Evolutionary conservation across 2,113 vertebrate species (phyloP).

Genomic region (Macroglossus sobrinus): DNA sequence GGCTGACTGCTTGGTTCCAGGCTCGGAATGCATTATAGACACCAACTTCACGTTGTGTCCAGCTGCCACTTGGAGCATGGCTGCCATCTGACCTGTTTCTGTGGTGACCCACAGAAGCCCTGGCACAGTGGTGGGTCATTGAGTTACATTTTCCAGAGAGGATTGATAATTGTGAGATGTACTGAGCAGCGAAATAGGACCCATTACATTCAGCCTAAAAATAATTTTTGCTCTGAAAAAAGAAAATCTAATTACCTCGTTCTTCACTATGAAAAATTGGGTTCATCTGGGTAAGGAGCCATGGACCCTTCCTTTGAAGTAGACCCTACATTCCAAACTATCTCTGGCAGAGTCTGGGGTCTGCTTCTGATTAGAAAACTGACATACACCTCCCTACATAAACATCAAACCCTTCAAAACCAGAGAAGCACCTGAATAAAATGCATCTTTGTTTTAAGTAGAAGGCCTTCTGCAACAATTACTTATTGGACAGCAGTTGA

Average conservation of each 20-base stretch:
- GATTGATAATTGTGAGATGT: slow-evolving; percentile 44
- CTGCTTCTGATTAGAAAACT: slow-evolving; percentile 88
- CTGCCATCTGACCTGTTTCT: slow-evolving; percentile 67
- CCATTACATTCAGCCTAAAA: slow-evolving; percentile 66
- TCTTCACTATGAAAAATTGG: slow-evolving; percentile 77
- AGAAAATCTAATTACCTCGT: slow-evolving; percentile 82
- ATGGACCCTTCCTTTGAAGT: slow-evolving; percentile 81
- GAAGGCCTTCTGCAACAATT: slow-evolving; percentile 70
- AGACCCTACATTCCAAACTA: slow-evolving; percentile 80
- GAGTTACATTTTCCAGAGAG: slow-evolving; percentile 60
- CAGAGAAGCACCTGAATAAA: slow-evolving; percentile 73
- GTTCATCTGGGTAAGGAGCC: slow-evolving; percentile 77
- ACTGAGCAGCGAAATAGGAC: slow-evolving; percentile 64
- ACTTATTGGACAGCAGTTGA: slow-evolving; percentile 64
- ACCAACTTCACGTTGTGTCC: background rate
- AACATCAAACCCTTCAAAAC: slow-evolving; percentile 80
- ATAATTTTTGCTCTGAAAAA: slow-evolving; percentile 74
- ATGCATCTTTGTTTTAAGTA: slow-evolving; percentile 64
- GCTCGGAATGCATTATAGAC: background rate
- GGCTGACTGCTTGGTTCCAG: slow-evolving; percentile 7
- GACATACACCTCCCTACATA: slow-evolving; percentile 81
- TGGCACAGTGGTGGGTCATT: slow-evolving; percentile 19
- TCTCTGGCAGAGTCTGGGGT: slow-evolving; percentile 75
- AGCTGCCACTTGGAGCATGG: slow-evolving; percentile 42
- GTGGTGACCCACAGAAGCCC: slow-evolving; percentile 74